Conservation (phyloP, 2,113 vertebrate species). For the Conger conger region DNA sequence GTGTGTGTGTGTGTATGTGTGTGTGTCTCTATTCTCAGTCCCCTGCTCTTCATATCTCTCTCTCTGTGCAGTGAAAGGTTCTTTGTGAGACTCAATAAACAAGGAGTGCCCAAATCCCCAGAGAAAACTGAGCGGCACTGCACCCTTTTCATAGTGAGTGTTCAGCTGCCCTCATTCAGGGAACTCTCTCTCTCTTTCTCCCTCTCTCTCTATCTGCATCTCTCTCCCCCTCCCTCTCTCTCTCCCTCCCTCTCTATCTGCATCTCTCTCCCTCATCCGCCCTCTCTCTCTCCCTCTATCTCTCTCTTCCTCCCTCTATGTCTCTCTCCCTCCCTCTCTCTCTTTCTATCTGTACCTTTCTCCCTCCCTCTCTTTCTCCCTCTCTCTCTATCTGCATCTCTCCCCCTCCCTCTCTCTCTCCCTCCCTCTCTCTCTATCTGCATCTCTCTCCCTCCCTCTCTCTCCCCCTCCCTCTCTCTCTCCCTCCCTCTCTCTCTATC, state of each 20-base stretch:
- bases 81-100: constrained; percentile 96
- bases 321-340: neutral
- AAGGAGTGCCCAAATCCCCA: constrained; percentile 91
- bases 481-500: neutral
- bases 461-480: neutral
- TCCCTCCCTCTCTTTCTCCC: neutral
- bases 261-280: neutral
- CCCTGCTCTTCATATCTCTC: constrained; percentile 21
- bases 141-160: constrained; percentile 95
- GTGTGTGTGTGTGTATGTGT: neutral
- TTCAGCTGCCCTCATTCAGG: neutral
- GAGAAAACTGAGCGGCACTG: constrained; percentile 95
- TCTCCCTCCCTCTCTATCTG: neutral
- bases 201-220: too few relatives aligned
- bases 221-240: neutral
- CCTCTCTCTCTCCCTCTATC: neutral
- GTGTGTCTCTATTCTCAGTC: neutral
- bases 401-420: neutral
- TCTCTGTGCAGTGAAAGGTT: constrained; percentile 85
- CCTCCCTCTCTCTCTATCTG: neutral
- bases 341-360: too few relatives aligned
- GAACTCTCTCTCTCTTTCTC: neutral
- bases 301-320: neutral
- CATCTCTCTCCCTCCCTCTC: neutral
- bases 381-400: neutral